These are phyloP conservation scores for Hemicordylus capensis DNA, from an alignment of 2,113 vertebrate species.

Conservation along the genomic window DNA sequence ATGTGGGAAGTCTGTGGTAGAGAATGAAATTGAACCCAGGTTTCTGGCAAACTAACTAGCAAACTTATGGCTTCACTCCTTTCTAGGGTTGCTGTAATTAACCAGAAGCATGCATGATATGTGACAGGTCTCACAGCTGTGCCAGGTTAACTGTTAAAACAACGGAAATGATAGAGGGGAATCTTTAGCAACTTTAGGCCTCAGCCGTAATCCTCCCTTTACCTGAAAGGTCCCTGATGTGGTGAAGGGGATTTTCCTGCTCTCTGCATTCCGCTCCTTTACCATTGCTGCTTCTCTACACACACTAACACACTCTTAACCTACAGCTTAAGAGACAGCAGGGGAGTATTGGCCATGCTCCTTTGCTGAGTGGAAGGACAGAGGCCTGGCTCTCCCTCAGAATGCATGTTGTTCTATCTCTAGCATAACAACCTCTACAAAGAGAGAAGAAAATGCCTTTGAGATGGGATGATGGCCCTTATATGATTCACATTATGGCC, in stretches of 20 bases:
- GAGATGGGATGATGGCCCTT: neutral
- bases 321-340: neutral
- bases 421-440: neutral
- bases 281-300: neutral
- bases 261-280: neutral
- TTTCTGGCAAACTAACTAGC: constrained; percentile 20
- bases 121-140: neutral
- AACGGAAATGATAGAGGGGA: neutral
- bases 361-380: neutral
- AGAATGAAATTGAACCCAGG: constrained; percentile 29
- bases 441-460: neutral
- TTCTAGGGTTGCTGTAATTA: constrained; percentile 12
- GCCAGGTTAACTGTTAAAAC: constrained; percentile 3
- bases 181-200: neutral
- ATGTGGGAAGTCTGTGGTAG: constrained; percentile 28
- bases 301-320: too few relatives aligned
- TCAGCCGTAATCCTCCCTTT: neutral
- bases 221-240: neutral
- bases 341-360: neutral
- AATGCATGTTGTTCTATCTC: too few relatives aligned
- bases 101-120: constrained; percentile 7
- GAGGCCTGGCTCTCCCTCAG: neutral
- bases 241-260: neutral
- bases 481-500: neutral
- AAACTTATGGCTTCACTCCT: constrained; percentile 27